Conservation (phyloP, 1,140 invertebrate genomes). For the Polypedilum pembai region DNA sequence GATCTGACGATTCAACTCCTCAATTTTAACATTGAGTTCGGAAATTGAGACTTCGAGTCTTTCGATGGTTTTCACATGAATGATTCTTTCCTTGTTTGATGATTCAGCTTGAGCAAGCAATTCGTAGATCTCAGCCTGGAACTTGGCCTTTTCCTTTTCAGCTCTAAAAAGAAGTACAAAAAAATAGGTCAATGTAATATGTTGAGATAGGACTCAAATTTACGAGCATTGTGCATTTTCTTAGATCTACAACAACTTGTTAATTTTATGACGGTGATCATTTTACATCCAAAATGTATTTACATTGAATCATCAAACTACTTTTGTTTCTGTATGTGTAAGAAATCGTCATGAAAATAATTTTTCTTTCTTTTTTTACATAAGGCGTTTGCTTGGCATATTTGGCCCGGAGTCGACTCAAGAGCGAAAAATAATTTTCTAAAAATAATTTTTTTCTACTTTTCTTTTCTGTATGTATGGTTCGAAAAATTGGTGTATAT, state of each 20-base stretch:
- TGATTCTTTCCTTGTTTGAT: slow-evolving; percentile 83
- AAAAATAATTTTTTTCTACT: slow-evolving; percentile 30
- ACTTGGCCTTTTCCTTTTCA: slow-evolving; percentile 93
- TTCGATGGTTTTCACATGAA: slow-evolving; percentile 79
- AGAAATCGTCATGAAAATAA: background rate
- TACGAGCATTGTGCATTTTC: background rate
- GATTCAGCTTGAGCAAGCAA: slow-evolving; percentile 86
- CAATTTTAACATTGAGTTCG: slow-evolving; percentile 87
- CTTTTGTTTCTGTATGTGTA: background rate
- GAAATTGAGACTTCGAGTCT: slow-evolving; percentile 81
- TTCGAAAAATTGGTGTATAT: too few species aligned
- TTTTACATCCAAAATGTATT: background rate
- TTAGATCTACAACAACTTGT: slow-evolving; percentile 24
- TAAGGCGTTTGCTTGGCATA: slow-evolving; percentile 24
- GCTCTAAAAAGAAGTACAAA: slow-evolving; percentile 55
- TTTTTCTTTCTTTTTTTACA: background rate
- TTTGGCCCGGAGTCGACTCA: slow-evolving; percentile 28
- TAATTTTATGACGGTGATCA: slow-evolving; percentile 8
- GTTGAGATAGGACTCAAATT: background rate
- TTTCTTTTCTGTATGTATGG: background rate
- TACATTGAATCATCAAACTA: slow-evolving; percentile 1
- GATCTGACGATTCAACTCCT: slow-evolving; percentile 89
- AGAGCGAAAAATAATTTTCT: slow-evolving; percentile 28
- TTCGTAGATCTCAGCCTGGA: slow-evolving; percentile 94
- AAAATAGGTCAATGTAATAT: slow-evolving; percentile 32